phyloP scores from a whole-genome alignment of 2,113 vertebrate genomes.

The Malurus elegans region DNA sequence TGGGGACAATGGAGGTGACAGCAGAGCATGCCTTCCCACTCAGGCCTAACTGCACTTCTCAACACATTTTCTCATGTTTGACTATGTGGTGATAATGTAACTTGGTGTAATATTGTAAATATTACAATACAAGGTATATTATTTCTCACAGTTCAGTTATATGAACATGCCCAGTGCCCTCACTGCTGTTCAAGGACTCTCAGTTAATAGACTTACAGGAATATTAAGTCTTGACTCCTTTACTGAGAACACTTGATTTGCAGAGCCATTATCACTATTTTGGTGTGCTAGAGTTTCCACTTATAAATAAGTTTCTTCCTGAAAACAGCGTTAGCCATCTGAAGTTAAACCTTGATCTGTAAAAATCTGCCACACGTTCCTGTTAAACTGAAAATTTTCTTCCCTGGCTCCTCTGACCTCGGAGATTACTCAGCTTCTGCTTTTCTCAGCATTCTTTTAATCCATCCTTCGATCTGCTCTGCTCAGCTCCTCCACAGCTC shows the following conservation, averaged over 20 bases:
- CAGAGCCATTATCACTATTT: background rate
- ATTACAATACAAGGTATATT: background rate
- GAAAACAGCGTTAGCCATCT: background rate
- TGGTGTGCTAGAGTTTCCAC: background rate
- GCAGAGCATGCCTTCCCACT: background rate
- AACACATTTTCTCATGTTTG: fast-evolving
- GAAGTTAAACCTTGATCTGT: background rate
- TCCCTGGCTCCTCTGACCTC: background rate
- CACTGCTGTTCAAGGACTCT: background rate
- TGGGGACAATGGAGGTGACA: background rate
- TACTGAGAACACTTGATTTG: background rate
- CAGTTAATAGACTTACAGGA: background rate
- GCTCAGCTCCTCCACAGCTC: background rate
- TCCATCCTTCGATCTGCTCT: background rate
- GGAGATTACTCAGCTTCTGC: background rate
- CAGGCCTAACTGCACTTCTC: background rate
- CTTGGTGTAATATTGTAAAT: background rate
- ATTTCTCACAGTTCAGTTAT: background rate
- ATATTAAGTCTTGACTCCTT: background rate
- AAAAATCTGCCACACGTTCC: background rate
- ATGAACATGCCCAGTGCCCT: background rate
- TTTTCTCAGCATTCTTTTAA: background rate
- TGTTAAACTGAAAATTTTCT: background rate
- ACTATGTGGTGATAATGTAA: background rate
- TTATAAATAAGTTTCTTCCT: background rate